phyloP scores from a whole-genome alignment of 2,888 invertebrate genomes.

The Aphidoletes aphidimyza region DNA sequence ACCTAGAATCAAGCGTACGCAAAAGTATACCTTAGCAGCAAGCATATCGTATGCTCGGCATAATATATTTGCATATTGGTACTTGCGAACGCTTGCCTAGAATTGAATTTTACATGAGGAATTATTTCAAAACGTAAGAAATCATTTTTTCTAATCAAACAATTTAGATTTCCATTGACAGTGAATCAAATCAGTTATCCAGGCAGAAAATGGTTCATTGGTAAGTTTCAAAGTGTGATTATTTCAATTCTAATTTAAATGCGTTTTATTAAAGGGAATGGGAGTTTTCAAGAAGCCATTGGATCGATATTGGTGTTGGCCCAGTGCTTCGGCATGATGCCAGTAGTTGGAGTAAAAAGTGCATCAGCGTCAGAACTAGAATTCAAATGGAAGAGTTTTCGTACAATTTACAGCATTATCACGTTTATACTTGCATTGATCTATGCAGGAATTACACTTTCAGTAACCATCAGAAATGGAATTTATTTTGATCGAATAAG shows the following conservation, averaged over 20 bases:
- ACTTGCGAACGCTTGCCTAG: no score
- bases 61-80: no score
- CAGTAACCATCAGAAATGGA: slow-evolving; percentile 60
- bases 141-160: no score
- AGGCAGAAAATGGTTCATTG: not conserved
- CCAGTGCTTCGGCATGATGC: slow-evolving; percentile 69
- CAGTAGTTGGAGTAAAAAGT: slow-evolving; percentile 67
- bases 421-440: slow-evolving; percentile 59
- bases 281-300: slow-evolving; percentile 64
- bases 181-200: no score
- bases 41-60: no score
- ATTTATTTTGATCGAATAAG: slow-evolving; percentile 64
- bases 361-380: slow-evolving; percentile 65
- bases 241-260: no score
- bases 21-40: no score
- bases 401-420: slow-evolving; percentile 61
- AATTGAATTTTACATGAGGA: no score
- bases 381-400: slow-evolving; percentile 63
- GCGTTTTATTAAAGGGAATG: slow-evolving; percentile 58
- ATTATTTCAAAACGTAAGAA: no score
- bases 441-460: slow-evolving; percentile 60
- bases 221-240: not conserved
- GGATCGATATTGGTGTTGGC: slow-evolving; percentile 66
- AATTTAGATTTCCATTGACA: not conserved
- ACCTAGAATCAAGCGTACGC: not conserved